Base-by-base conservation (phyloP, 2,888 invertebrate genomes). In the Polymixis lichenea region DNA sequence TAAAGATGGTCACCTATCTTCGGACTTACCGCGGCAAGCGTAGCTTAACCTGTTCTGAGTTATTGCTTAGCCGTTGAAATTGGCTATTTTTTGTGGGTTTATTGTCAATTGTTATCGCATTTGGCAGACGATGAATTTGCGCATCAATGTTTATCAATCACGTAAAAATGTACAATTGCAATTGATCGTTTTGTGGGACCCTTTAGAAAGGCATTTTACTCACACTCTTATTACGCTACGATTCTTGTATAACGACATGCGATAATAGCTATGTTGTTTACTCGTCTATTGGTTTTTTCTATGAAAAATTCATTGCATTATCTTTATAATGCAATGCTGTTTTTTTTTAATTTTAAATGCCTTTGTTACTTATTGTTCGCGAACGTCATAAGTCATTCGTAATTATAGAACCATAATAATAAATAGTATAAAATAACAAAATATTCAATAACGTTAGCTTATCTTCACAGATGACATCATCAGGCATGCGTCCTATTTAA, bases 401-500 rank as follows among this genome's bases (percentile, higher is more conserved):
- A 32, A 32, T 19, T n/a, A 25, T 49, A 46, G 19, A 77, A 22
- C n/a, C 58, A 51, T 19, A 70, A 64, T 49, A 49, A 38, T 56
- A 69, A 62, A 49, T 43, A 11, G 38, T 49, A 15, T 68, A 49
- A 8, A 78, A 17, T 43, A 56, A 79, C n/a, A 71, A 15, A 28
- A 8, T 38, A 72, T 67, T 75, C 32, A 67, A 62, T 62, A 66
- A 61, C 15, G n/a, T 17, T 62, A 17, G 55, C 17, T 62, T 78
- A 65, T 82, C 77, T 61, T 66, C 53, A 32, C 61, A 51, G 4
- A 38, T 78, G 78, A 78, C 83, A 62, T 78, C 78, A 78, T 65
- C 51, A n/a, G 25, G 13, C 28, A 56, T 43, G 15, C 61, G 76
- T 15, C 0, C 32, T 82, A 61, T 38, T 38, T 56, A 7, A 32